A percentile compares a stretch with the other conserved stretches of the same genome.
phyloP scores from a whole-genome alignment of 2,113 vertebrate genomes.

The Brachyistius frenatus region DNA sequence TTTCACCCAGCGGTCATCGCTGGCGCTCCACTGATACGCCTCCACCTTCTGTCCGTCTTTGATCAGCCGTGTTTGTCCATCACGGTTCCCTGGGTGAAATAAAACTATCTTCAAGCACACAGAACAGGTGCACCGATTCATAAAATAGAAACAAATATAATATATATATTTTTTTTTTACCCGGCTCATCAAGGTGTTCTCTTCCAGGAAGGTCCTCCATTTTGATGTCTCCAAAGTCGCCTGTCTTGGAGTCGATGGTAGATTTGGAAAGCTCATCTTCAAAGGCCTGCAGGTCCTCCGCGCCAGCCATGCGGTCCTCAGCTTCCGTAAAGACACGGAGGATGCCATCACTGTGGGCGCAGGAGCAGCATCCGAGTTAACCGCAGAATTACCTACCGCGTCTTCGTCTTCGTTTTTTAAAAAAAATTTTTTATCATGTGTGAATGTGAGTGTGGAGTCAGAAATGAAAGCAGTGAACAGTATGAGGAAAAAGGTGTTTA shows the following conservation, averaged over 20 bases:
- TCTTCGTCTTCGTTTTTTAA: too few species aligned
- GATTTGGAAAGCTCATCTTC: constrained; percentile 95
- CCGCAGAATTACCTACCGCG: background rate
- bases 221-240: constrained; percentile 94
- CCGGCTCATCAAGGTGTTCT: constrained; percentile 93
- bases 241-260: constrained; percentile 94
- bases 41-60: constrained; percentile 83
- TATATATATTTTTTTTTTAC: constrained; percentile 73
- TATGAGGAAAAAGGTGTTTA: background rate
- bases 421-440: too few species aligned
- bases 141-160: background rate
- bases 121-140: background rate
- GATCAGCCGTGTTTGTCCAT: constrained; percentile 84
- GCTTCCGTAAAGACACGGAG: constrained; percentile 95
- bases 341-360: constrained; percentile 89
- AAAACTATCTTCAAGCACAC: background rate
- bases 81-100: constrained; percentile 78
- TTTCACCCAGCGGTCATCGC: constrained; percentile 91
- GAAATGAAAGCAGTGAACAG: background rate
- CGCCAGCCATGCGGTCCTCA: constrained; percentile 88
- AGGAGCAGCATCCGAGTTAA: constrained; percentile 6
- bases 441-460: background rate
- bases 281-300: constrained; percentile 92
- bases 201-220: constrained; percentile 93
- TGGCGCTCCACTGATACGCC: constrained; percentile 85